Conservation (phyloP, 2,888 invertebrate species). For the Xestobium rufovillosum region DNA sequence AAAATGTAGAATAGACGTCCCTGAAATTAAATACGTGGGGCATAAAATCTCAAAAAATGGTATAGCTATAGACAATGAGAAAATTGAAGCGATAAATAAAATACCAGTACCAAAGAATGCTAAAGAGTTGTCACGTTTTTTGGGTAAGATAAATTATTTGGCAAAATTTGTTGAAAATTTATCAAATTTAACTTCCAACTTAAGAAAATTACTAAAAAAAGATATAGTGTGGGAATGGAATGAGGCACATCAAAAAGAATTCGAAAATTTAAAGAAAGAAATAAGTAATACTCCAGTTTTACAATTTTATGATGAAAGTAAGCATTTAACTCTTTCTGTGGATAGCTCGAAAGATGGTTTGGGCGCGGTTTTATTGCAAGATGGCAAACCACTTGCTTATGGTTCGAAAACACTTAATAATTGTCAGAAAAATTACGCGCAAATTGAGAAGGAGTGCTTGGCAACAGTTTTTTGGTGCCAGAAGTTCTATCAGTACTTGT, state of each 20-base stretch:
- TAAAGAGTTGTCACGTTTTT: slow-evolving; percentile 16
- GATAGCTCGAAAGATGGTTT: slow-evolving; percentile 19
- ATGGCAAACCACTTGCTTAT: slow-evolving; percentile 25
- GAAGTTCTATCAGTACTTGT: slow-evolving; percentile 25
- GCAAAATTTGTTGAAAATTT: slow-evolving; percentile 15
- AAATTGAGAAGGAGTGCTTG: no score
- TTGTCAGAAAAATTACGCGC: slow-evolving; percentile 23
- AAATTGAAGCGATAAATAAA: no score
- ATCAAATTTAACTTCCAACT: slow-evolving; percentile 4
- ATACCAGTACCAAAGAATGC: slow-evolving; percentile 13
- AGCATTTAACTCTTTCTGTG: slow-evolving; percentile 18
- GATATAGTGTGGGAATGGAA: slow-evolving; percentile 12
- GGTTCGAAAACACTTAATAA: slow-evolving; percentile 23
- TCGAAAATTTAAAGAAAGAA: slow-evolving; percentile 13
- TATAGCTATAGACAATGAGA: no score
- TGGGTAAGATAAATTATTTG: slow-evolving; percentile 18
- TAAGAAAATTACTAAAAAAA: slow-evolving; percentile 12
- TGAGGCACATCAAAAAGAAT: slow-evolving; percentile 10
- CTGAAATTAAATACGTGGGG: slow-evolving; percentile 26
- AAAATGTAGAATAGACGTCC: slow-evolving; percentile 23
- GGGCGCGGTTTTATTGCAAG: slow-evolving; percentile 25
- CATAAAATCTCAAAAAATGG: slow-evolving; percentile 22
- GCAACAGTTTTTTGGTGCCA: slow-evolving; percentile 22
- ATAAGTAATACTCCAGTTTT: slow-evolving; percentile 11
- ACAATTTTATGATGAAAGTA: slow-evolving; percentile 12